phyloP scores from a whole-genome alignment of 2,888 invertebrate species.

The Colletes collaris region DNA sequence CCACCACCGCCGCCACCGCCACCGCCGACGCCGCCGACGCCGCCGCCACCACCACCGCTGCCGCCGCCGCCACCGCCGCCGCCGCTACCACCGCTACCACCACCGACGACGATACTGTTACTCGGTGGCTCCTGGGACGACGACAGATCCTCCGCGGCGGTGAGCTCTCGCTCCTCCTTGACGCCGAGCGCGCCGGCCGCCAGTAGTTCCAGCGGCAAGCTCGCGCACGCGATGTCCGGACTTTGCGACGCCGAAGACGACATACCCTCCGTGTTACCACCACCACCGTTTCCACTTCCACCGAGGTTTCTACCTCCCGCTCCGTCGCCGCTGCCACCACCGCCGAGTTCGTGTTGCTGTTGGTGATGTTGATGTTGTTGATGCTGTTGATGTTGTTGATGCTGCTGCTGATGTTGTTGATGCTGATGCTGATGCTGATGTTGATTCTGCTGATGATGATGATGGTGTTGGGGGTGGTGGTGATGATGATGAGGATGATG shows the following conservation, averaged over 20 bases:
- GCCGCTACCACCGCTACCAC: constrained; percentile 85
- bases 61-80: constrained; percentile 82
- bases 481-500: constrained; percentile 72
- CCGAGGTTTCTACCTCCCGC: constrained; percentile 70
- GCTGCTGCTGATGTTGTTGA: constrained; percentile 54
- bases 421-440: constrained; percentile 75
- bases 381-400: constrained; percentile 57
- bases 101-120: constrained; percentile 81
- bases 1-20: constrained; percentile 82
- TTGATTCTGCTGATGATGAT: constrained; percentile 75
- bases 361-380: constrained; percentile 68
- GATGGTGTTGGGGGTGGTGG: constrained; percentile 67
- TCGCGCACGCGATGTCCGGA: constrained; percentile 83
- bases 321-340: not conserved
- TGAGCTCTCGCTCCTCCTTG: constrained; percentile 83
- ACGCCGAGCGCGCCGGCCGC: constrained; percentile 83
- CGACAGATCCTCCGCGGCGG: constrained; percentile 80
- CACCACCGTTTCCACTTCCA: constrained; percentile 61
- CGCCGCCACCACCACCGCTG: constrained; percentile 80
- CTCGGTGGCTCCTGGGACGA: constrained; percentile 79
- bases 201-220: constrained; percentile 82
- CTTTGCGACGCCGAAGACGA: constrained; percentile 82
- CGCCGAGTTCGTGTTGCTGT: constrained; percentile 64
- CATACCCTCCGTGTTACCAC: constrained; percentile 81
- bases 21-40: constrained; percentile 84